Percentiles rank a stretch among this genome's conserved stretches.
phyloP scores from a whole-genome alignment of 2,888 invertebrate species.

The Parnassius mnemosyne region DNA sequence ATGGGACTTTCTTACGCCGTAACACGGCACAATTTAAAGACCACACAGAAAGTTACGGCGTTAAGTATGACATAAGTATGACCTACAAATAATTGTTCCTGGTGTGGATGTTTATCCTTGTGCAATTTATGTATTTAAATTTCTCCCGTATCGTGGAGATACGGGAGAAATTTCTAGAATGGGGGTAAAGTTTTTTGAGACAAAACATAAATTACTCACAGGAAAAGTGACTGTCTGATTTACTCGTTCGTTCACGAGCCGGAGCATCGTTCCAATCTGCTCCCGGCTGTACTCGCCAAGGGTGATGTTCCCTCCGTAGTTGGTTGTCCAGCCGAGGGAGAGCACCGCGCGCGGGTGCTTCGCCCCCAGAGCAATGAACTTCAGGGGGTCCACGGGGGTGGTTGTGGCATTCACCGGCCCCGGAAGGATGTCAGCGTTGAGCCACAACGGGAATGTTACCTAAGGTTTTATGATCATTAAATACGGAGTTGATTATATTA shows the following conservation, averaged over 20 bases:
- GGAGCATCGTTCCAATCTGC: constrained; percentile 86
- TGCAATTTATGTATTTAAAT: no score
- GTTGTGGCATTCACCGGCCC: constrained; percentile 84
- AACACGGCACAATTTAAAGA: no score
- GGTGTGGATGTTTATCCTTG: no score
- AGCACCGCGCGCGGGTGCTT: constrained; percentile 83
- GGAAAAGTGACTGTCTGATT: constrained; percentile 90
- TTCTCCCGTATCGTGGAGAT: no score
- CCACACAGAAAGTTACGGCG: no score
- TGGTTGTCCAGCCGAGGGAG: constrained; percentile 93
- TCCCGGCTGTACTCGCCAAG: constrained; percentile 82
- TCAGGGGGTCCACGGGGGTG: constrained; percentile 82
- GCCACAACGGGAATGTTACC: constrained; percentile 88
- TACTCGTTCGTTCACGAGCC: constrained; percentile 76
- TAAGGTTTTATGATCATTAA: constrained; percentile 44
- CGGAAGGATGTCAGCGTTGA: constrained; percentile 91
- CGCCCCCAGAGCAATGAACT: constrained; percentile 82
- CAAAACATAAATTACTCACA: constrained; percentile 47
- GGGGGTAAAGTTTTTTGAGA: constrained; percentile 1
- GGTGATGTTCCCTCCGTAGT: constrained; percentile 74
- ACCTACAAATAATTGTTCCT: no score
- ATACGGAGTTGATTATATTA: no score
- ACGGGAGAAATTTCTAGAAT: background rate
- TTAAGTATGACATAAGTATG: no score
- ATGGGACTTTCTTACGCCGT: no score